These are phyloP conservation scores for Drosophila parvula DNA, from an alignment of 1,140 invertebrate genomes.

Conservation along the genomic window DNA sequence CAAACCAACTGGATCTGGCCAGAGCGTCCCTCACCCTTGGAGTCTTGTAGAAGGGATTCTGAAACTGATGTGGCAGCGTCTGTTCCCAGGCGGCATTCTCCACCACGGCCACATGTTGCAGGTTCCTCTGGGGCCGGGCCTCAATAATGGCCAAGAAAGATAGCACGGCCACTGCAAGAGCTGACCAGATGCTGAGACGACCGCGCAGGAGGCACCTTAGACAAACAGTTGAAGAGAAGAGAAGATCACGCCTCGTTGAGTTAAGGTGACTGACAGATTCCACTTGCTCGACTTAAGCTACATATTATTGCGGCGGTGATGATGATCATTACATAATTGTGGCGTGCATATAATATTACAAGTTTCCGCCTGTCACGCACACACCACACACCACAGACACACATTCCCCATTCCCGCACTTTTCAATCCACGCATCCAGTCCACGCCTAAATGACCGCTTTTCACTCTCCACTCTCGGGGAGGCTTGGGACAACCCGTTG, in stretches of 20 bases:
- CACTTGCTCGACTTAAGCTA: slow-evolving; percentile 48
- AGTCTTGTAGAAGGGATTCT: slow-evolving; percentile 84
- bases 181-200: slow-evolving; percentile 25
- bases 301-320: slow-evolving; percentile 33
- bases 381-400: slow-evolving; percentile 55
- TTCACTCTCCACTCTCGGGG: slow-evolving; percentile 55
- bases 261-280: slow-evolving; percentile 34
- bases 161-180: slow-evolving; percentile 20
- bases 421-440: slow-evolving; percentile 16
- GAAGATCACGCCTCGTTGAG: slow-evolving; percentile 41
- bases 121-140: slow-evolving; percentile 60
- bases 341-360: slow-evolving; percentile 76
- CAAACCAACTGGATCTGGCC: slow-evolving; percentile 86
- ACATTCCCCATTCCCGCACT: slow-evolving; percentile 20
- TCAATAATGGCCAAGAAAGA: slow-evolving; percentile 12
- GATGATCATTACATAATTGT: slow-evolving; percentile 77
- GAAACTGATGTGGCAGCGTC: slow-evolving; percentile 77
- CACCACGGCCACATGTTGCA: slow-evolving; percentile 82
- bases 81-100: slow-evolving; percentile 83
- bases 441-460: slow-evolving; percentile 76
- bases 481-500: slow-evolving; percentile 59
- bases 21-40: slow-evolving; percentile 84
- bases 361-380: slow-evolving; percentile 80
- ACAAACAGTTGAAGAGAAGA: slow-evolving; percentile 12
- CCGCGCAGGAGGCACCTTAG: slow-evolving; percentile 55